Base-by-base conservation (phyloP, 2,797 vertebrate species). In the Phrynocephalus vlangalii region DNA sequence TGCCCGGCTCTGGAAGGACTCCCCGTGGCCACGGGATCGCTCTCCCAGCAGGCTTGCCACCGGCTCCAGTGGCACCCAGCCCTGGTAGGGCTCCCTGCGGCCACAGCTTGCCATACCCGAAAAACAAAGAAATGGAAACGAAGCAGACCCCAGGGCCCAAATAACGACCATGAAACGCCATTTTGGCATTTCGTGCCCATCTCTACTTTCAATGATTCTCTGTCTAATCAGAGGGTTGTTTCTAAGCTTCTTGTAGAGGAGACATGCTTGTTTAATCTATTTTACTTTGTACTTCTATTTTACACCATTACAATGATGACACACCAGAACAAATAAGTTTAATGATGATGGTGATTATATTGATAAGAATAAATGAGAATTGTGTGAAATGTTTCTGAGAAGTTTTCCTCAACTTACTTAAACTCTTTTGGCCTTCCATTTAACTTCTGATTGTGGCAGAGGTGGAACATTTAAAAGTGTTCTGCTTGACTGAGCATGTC, bases 161-260 rank as follows among this genome's bases (percentile, higher is more conserved):
- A 44, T 44, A 44, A 44, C 38, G 3, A 44, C 38, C 38, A 44
- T 3, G 4, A 44, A 44, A 44, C 2, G 4, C 38, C 38, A 44
- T 44, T 44, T 44, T 44, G 38, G 3, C 38, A 5, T 44, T 44
- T 44, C 5, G 38, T 44, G 38, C 38, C 38, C 38, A 44, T 44
- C 38, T 44, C 38, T 44, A 44, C 38, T 44, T 44, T 44, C 38
- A 67, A 86, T 38, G 68, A 24, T 3, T 16, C 50, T 3, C 15
- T 50, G 38, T 7, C n/a, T 30, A 70, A 3, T 67, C 81, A 89
- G 87, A 87, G 5, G 44, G 88, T 60, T 70, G 83, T 73, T 79
- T 71, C 71, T 44, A 77, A 67, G 33, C 28, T 66, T 26, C 16
- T 77, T 20, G 56, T 38, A 38, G n/a, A 28, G 48, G 28, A 77